phyloP scores from a whole-genome alignment of 2,113 vertebrate species.

The Apeltes quadracus region DNA sequence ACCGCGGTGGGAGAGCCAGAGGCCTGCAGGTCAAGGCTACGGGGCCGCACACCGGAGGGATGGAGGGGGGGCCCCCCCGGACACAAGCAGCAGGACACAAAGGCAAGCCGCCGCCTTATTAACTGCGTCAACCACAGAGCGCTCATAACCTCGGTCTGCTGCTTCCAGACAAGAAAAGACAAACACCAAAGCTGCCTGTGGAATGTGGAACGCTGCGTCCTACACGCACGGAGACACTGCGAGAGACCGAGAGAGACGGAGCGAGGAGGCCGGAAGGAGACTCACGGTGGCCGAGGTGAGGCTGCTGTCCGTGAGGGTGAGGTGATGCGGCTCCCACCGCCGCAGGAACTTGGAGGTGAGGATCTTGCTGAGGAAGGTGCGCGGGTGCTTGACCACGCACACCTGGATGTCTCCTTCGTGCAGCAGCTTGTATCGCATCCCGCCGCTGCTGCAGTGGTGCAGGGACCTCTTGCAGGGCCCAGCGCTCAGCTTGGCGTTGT shows the following conservation, averaged over 20 bases:
- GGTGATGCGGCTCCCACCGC: conserved; percentile 97
- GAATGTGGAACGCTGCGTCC: conserved; percentile 43
- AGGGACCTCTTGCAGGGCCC: conserved; percentile 89
- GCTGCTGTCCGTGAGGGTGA: conserved; percentile 91
- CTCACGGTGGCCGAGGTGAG: conserved; percentile 95
- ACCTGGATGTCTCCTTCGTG: conserved; percentile 99
- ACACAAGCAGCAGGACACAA: conserved; percentile 2
- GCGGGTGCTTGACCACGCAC: conserved; percentile 94
- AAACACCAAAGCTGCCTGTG: conserved; percentile 43
- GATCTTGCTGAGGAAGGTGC: conserved; percentile 98
- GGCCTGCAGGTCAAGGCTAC: neutral
- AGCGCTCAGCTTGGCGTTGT: conserved; percentile 86
- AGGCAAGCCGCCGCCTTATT: conserved; percentile 16
- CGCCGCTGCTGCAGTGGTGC: conserved; percentile 86
- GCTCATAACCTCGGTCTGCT: conserved; percentile 40
- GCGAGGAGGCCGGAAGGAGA: conserved; percentile 10
- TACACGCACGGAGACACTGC: neutral
- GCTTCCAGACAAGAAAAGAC: conserved; percentile 58
- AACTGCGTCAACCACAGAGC: conserved; percentile 62
- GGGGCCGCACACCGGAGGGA: neutral
- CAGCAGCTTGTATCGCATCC: conserved; percentile 96
- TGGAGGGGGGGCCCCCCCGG: neutral
- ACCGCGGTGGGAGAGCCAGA: neutral
- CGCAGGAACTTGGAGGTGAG: conserved; percentile 96
- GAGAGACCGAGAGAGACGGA: too few species aligned